Evolutionary conservation across 2,888 invertebrate species (phyloP), one percentile per base, ranked within the genome.

Genomic region (Linnaemya tessellans): DNA sequence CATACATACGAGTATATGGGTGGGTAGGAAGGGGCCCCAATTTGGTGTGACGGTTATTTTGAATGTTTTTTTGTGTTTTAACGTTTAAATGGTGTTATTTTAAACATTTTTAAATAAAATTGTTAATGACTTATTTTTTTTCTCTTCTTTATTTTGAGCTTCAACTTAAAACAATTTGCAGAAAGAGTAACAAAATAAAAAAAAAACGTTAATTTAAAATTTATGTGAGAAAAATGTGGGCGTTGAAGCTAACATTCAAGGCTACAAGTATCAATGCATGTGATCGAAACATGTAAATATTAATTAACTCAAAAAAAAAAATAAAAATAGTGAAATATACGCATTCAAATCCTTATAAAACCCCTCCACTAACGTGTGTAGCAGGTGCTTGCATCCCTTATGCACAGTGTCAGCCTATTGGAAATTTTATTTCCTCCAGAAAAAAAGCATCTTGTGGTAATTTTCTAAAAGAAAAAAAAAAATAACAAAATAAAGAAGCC

Each of bases 21-120:
- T 84, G 78, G 84, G 84, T 74, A 78, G 84, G 84, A 74, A 78
- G 80, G 78, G 80, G 73, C 68, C 62, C 75, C 35, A 73, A 73
- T 73, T 80, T 81, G 67, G 51, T 77, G 18, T 73, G 51, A 62
- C 60, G 56, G 73, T 75, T 43, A 41, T 58, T 79, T 70, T 65
- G 18, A 54, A 73, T 73, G 25, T 65, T 77, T 70, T 13, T 65
- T 73, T n/a, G 20, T 54, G 54, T 68, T 10, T 22, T 38, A 41
- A 54, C 20, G 54, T 70, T 41, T 70, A 62, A 74, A 35, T 25
- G 22, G 11, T 60, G 62, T 74, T 62, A 41, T 20, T 41, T 65
- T 1, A 56, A 51, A 58, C 38, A 38, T 22, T 2, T 41, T 51
- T 41, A 41, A 38, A 60, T 5, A 58, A 78, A 41, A 54, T 54